Percentiles rank a stretch among this genome's conserved stretches.
These are phyloP conservation scores for Temnothorax nylanderi DNA, from an alignment of 1,140 invertebrate genomes.

Conservation along the genomic window DNA sequence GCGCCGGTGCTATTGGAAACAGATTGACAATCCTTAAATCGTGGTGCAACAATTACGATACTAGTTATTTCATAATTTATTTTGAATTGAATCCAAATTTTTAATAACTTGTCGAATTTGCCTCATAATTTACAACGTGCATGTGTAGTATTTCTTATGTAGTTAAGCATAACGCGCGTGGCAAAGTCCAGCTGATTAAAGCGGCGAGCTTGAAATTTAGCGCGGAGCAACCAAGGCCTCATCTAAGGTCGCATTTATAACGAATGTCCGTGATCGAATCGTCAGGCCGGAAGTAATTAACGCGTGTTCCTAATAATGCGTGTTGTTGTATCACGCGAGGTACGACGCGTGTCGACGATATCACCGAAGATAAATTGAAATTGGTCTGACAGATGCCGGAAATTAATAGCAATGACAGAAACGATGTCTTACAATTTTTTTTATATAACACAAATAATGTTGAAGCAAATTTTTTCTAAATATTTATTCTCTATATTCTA, in stretches of 20 bases:
- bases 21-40: neutral
- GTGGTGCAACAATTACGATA: neutral
- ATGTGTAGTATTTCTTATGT: neutral
- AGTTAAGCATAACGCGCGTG: neutral
- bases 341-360: neutral
- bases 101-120: neutral
- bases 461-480: neutral
- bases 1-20: neutral
- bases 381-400: neutral
- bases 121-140: neutral
- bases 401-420: neutral
- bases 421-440: neutral
- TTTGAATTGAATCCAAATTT: neutral
- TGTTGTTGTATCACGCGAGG: slow-evolving; percentile 19
- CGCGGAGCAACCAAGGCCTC: slow-evolving; percentile 27
- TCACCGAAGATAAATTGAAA: slow-evolving; percentile 6
- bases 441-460: neutral
- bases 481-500: neutral
- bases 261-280: slow-evolving; percentile 51
- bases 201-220: slow-evolving; percentile 49
- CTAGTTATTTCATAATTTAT: neutral
- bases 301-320: slow-evolving; percentile 48
- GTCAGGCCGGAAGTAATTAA: slow-evolving; percentile 64
- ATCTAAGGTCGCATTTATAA: slow-evolving; percentile 46
- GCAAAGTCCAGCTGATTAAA: slow-evolving; percentile 52